Evolutionary conservation across 2,797 vertebrate genomes (phyloP).

Genomic region (Megaceryle alcyon): DNA sequence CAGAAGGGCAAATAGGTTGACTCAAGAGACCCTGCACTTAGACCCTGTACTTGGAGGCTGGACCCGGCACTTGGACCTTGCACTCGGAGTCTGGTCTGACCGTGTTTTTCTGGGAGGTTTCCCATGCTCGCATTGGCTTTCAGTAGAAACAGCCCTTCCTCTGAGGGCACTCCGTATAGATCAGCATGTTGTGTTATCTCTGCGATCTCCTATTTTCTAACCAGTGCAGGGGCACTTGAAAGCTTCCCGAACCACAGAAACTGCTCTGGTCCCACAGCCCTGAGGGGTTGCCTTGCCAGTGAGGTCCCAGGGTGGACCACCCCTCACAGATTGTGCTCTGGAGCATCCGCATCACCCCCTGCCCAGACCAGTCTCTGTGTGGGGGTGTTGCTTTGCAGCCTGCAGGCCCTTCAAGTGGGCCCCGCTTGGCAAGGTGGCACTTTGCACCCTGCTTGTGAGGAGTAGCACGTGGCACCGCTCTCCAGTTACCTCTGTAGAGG

Average conservation of each 20-base stretch:
- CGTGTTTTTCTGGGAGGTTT: neutral
- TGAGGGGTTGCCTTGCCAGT: neutral
- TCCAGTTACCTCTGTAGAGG: neutral
- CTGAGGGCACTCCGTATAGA: neutral
- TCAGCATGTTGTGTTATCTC: accelerated
- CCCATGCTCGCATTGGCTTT: neutral
- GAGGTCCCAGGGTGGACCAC: accelerated
- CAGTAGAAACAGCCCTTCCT: neutral
- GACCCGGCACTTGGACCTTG: accelerated
- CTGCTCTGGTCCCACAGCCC: neutral
- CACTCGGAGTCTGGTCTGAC: accelerated
- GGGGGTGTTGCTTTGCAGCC: neutral
- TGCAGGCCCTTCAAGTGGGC: accelerated
- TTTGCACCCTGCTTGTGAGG: neutral
- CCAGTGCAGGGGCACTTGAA: neutral
- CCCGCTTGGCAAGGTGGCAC: neutral
- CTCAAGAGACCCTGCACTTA: accelerated
- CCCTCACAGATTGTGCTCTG: accelerated
- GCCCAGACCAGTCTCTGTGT: accelerated
- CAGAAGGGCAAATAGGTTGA: neutral
- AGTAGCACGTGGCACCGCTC: neutral
- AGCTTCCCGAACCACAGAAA: neutral
- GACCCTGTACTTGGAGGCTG: accelerated
- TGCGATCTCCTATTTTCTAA: accelerated
- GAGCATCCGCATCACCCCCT: neutral